These are phyloP conservation scores for Sciaenops ocellatus DNA, from an alignment of 2,797 vertebrate species.

Conservation along the genomic window DNA sequence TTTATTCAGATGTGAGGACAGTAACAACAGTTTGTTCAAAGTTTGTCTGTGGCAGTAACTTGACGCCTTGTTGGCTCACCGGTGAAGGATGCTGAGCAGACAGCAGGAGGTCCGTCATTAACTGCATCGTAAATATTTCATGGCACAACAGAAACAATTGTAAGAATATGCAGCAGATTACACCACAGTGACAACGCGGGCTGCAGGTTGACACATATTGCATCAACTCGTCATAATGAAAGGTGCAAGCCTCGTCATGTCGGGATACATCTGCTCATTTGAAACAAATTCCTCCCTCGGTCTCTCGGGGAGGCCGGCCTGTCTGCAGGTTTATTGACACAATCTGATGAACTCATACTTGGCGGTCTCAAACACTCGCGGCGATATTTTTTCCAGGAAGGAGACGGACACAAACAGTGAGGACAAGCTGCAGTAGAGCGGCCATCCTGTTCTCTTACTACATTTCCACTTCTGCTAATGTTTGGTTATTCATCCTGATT, in stretches of 20 bases:
- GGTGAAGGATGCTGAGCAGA: slow-evolving; percentile 46
- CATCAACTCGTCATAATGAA: slow-evolving; percentile 34
- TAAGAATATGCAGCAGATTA: slow-evolving; percentile 37
- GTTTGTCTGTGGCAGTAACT: slow-evolving; percentile 45
- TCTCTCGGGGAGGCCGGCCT: not conserved
- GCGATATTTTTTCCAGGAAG: not conserved
- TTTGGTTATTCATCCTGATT: not conserved
- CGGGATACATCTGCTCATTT: slow-evolving; percentile 12
- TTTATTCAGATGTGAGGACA: not conserved
- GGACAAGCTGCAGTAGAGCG: not conserved
- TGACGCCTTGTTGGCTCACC: slow-evolving; percentile 46
- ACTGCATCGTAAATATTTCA: slow-evolving; percentile 73
- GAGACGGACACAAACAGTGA: not conserved
- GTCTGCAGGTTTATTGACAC: slow-evolving; percentile 11
- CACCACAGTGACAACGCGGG: not conserved
- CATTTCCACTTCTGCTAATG: not conserved
- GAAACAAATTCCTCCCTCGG: slow-evolving; percentile 38
- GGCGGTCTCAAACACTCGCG: not conserved
- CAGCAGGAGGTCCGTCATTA: slow-evolving; percentile 47
- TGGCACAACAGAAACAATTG: slow-evolving; percentile 34
- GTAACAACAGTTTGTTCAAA: not conserved
- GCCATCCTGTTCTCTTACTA: not conserved
- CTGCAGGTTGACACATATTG: slow-evolving; percentile 9
- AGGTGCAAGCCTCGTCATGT: slow-evolving; percentile 63
- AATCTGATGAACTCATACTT: slow-evolving; percentile 28